phyloP scores from a whole-genome alignment of 2,113 vertebrate species.

The Daubentonia madagascariensis region DNA sequence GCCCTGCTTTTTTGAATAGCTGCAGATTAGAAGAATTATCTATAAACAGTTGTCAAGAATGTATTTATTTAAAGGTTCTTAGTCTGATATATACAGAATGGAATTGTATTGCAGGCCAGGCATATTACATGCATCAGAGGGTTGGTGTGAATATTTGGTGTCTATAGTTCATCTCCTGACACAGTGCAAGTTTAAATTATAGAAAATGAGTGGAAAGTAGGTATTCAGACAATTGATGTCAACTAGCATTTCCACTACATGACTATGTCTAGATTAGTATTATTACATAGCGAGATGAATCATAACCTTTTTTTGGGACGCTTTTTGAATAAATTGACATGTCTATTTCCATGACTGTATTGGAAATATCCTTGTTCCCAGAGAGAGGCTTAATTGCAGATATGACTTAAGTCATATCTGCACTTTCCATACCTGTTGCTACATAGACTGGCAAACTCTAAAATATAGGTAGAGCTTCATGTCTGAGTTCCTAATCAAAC shows the following conservation, averaged over 20 bases:
- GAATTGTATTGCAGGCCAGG: background rate
- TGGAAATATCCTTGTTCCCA: background rate
- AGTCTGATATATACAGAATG: background rate
- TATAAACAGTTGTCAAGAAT: conserved; percentile 24
- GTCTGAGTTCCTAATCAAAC: background rate
- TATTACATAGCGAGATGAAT: background rate
- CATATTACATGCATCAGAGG: background rate
- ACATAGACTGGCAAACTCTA: background rate
- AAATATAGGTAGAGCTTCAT: background rate
- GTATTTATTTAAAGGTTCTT: conserved; percentile 48
- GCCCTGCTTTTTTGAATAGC: background rate
- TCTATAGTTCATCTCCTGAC: conserved; percentile 5
- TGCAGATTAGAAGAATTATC: conserved; percentile 36
- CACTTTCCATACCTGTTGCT: background rate
- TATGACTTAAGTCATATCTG: background rate
- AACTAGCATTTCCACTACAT: background rate
- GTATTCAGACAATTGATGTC: background rate
- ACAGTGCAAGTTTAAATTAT: background rate
- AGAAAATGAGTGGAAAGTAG: background rate
- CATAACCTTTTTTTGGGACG: background rate
- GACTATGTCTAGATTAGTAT: background rate
- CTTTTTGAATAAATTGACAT: background rate
- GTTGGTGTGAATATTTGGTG: background rate
- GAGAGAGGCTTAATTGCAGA: background rate
- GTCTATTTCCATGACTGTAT: background rate